Conservation (phyloP, 2,888 invertebrate genomes). For the Dione juno region DNA sequence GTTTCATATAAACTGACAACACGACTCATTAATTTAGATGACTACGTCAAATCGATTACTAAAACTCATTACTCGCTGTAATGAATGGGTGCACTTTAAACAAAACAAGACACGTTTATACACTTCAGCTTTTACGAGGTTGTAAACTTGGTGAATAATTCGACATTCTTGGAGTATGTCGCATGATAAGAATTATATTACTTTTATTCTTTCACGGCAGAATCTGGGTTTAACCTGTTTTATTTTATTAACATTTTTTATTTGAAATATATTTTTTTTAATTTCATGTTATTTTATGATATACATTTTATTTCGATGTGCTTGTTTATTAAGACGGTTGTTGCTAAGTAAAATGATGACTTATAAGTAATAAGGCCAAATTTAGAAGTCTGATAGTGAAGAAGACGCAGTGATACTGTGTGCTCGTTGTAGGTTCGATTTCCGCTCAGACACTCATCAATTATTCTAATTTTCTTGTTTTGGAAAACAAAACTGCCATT, state of each 20-base stretch:
- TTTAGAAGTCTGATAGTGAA: too few relatives aligned
- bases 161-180: constrained; percentile 33
- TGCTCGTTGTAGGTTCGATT: too few relatives aligned
- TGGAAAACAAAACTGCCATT: too few relatives aligned
- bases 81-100: constrained; percentile 40
- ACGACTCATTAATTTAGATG: constrained; percentile 38
- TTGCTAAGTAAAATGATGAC: neutral
- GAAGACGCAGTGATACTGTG: too few relatives aligned
- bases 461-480: too few relatives aligned
- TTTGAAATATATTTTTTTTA: neutral
- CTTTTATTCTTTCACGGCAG: constrained; percentile 24
- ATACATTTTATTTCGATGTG: neutral
- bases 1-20: constrained; percentile 25
- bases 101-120: constrained; percentile 43
- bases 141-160: constrained; percentile 34
- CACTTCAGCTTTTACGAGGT: constrained; percentile 38
- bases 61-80: constrained; percentile 44
- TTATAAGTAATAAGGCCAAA: too few relatives aligned
- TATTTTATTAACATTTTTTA: neutral
- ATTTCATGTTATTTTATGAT: constrained; percentile 14
- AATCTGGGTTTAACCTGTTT: constrained; percentile 13
- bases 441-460: too few relatives aligned
- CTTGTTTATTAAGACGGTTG: neutral
- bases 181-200: constrained; percentile 31
- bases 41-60: constrained; percentile 45